Conservation (phyloP, 1,140 invertebrate genomes). For the Nixonia krombeini region DNA sequence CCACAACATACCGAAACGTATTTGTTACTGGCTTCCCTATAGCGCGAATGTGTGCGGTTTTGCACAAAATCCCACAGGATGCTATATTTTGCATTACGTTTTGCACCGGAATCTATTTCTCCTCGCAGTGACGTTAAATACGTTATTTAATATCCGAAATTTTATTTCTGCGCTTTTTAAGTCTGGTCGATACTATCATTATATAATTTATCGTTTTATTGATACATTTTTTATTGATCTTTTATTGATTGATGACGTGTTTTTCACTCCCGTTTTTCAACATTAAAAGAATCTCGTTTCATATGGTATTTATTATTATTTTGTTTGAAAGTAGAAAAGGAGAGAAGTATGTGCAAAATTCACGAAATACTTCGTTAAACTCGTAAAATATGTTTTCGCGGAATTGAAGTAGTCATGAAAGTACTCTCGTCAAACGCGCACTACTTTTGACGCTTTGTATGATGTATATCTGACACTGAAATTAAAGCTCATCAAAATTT, state of each 20-base stretch:
- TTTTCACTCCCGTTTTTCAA: neutral
- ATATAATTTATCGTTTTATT: neutral
- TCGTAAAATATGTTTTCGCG: neutral
- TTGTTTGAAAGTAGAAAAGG: neutral
- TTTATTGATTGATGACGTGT: neutral
- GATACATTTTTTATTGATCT: neutral
- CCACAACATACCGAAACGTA: neutral
- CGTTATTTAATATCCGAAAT: neutral
- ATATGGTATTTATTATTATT: no score
- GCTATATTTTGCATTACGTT: neutral
- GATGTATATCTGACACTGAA: neutral
- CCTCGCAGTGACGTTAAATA: neutral
- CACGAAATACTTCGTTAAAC: neutral
- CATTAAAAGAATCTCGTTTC: neutral
- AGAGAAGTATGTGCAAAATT: neutral
- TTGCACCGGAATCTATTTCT: neutral
- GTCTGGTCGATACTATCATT: no score
- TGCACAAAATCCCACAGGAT: neutral
- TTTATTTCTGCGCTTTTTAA: neutral
- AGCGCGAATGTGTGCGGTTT: neutral
- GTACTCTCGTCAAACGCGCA: neutral
- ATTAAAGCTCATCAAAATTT: neutral
- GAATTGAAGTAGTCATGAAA: neutral
- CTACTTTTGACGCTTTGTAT: neutral
- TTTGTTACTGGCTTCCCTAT: constrained; percentile 1